Base-by-base conservation (phyloP, 2,797 vertebrate genomes). In the Falco cherrug region DNA sequence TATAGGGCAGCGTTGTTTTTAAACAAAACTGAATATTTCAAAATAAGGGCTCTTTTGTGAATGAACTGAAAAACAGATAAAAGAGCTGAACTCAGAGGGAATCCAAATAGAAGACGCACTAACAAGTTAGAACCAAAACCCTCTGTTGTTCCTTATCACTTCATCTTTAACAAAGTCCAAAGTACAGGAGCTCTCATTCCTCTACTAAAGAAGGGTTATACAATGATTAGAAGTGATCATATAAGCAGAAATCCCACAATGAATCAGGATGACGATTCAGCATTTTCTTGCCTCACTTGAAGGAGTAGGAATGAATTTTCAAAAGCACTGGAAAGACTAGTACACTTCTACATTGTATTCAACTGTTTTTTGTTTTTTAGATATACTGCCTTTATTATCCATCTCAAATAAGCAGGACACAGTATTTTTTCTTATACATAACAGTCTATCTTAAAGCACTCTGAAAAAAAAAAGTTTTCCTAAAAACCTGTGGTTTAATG, bases 131-230 rank as follows among this genome's bases (percentile, higher is more conserved):
- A 50, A 57, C 33, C 57, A 85, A 93, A 60, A 1, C 4, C 25
- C 35, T 96, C 79, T 94, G 54, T 87, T 94, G 57, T 83, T 86
- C 47, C 14, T 90, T 84, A 84, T 85, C 93, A 89, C 50, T 95
- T 96, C 84, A 94, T 96, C 93, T 92, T 78, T 50, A 75, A 41
- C 21, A 63, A 81, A 93, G 95, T 88, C 86, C 82, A 35, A 35
- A 35, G 84, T 76, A 87, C 31, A 80, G 73, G 83, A 92, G 91
- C 64, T 84, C 75, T 91, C 45, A 71, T 81, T 94, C 90, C 60
- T 86, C 45, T 70, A 57, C 41, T 64, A 64, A 83, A 84, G 48
- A 67, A 79, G 69, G 75, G 76, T 86, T 71, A 77, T 39, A 60
- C 48, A 73, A 78, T 81, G 68, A 95, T 87, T 93, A 97, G 50